phyloP scores from a whole-genome alignment of 2,888 invertebrate genomes.

The Oligia fasciuncula region DNA sequence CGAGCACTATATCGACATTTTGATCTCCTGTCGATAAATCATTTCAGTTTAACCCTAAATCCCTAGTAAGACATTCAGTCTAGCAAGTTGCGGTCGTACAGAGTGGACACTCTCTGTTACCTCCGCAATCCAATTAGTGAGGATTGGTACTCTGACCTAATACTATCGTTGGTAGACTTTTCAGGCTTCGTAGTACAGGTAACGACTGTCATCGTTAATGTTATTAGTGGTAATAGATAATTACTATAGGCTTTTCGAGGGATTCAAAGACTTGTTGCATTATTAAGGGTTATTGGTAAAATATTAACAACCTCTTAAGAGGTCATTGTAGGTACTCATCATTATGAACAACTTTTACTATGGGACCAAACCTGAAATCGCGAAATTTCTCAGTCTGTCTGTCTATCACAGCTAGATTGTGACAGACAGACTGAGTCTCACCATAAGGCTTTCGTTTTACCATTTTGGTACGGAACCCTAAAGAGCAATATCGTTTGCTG shows the following conservation, averaged over 20 bases:
- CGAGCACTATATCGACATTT: conserved; percentile 11
- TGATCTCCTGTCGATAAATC: not conserved
- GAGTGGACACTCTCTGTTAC: conserved; percentile 5
- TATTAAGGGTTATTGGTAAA: too few species aligned
- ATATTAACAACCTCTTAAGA: too few species aligned
- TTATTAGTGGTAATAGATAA: conserved; percentile 21
- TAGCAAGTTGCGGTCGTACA: conserved; percentile 12
- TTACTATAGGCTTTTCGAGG: conserved; percentile 8
- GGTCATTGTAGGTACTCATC: too few species aligned
- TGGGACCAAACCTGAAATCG: too few species aligned
- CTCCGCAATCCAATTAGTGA: conserved; percentile 48
- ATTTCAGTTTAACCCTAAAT: not conserved
- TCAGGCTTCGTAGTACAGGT: conserved; percentile 43
- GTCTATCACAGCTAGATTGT: too few species aligned
- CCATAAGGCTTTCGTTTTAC: too few species aligned
- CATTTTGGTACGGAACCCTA: too few species aligned
- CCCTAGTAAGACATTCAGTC: not conserved
- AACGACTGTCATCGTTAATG: conserved; percentile 26
- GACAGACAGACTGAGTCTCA: too few species aligned
- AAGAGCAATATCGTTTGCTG: not conserved
- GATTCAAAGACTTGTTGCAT: not conserved
- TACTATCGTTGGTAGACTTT: conserved; percentile 20
- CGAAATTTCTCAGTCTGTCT: too few species aligned
- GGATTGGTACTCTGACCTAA: conserved; percentile 10
- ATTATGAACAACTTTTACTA: too few species aligned